phyloP scores from a whole-genome alignment of 2,113 vertebrate species.

The Hemicordylus capensis region DNA sequence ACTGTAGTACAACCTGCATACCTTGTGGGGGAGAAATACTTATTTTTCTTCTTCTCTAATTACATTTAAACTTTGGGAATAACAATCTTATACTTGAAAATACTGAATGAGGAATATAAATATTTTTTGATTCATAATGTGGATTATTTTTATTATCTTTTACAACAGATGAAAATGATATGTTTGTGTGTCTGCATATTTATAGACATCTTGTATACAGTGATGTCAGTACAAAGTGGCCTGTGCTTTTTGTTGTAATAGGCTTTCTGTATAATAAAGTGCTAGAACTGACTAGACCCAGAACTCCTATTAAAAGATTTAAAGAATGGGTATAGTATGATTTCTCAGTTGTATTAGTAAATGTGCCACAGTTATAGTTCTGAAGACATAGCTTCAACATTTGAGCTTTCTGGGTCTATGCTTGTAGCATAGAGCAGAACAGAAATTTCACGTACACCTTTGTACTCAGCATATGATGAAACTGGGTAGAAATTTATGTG shows the following conservation, averaged over 20 bases:
- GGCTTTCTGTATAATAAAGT: conserved; percentile 26
- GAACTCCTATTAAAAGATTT: conserved; percentile 30
- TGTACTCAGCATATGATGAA: neutral
- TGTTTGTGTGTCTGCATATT: conserved; percentile 31
- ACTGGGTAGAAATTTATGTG: neutral
- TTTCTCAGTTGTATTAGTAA: conserved; percentile 11
- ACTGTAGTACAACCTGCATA: neutral
- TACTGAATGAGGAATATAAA: neutral
- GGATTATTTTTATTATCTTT: neutral
- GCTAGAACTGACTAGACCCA: neutral
- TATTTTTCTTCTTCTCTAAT: conserved; percentile 2
- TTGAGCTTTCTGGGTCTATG: neutral
- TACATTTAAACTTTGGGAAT: conserved; percentile 29
- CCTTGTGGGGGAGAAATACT: conserved; percentile 5
- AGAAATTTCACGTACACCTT: conserved; percentile 22
- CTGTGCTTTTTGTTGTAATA: conserved; percentile 34
- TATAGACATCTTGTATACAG: neutral
- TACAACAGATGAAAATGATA: conserved; percentile 2
- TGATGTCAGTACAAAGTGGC: conserved; percentile 17
- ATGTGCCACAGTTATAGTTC: conserved; percentile 8
- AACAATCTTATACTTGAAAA: conserved; percentile 25
- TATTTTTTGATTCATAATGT: neutral
- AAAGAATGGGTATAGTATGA: conserved; percentile 17
- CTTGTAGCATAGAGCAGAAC: neutral
- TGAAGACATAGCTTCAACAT: conserved; percentile 41